Percentiles rank a stretch among this genome's conserved stretches.
These are phyloP conservation scores for Ranitomeya imitator DNA, from an alignment of 2,113 vertebrate genomes.

Conservation along the genomic window DNA sequence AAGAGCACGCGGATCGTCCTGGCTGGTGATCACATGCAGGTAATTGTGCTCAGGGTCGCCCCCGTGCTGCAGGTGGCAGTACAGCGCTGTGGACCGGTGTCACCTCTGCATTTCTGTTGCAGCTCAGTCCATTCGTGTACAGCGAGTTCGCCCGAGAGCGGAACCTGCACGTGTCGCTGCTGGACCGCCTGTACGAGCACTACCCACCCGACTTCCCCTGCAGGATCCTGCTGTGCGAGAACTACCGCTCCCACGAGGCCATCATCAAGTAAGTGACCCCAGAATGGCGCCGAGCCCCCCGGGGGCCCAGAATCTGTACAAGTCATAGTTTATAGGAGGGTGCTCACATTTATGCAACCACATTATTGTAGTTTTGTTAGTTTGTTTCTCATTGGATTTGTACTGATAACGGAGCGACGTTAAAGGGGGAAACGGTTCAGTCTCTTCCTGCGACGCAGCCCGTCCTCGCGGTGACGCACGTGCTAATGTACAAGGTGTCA, in stretches of 20 bases:
- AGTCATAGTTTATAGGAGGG: too few species aligned
- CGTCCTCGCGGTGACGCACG: neutral
- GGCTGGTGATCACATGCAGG: constrained; percentile 99
- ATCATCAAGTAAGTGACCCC: constrained; percentile 97
- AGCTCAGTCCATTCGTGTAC: constrained; percentile 99
- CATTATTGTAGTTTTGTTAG: too few species aligned
- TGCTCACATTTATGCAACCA: too few species aligned
- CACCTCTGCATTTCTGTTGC: constrained; percentile 66
- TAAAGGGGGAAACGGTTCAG: neutral
- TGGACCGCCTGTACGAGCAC: constrained; percentile 97
- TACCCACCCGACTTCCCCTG: constrained; percentile 95
- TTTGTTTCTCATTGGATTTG: too few species aligned
- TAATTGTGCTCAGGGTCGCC: constrained; percentile 61
- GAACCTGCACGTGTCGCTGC: constrained; percentile 93
- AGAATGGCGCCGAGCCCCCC: too few species aligned
- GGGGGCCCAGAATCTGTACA: too few species aligned
- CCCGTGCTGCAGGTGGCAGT: too few species aligned
- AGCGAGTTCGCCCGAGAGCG: constrained; percentile 98
- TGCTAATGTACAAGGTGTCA: constrained; percentile 34
- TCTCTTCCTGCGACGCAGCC: neutral
- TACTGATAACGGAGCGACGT: too few species aligned
- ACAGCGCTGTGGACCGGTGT: too few species aligned
- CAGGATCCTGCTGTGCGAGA: constrained; percentile 97
- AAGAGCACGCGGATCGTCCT: constrained; percentile 91
- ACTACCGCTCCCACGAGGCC: constrained; percentile 99